Base-by-base conservation (phyloP, 2,113 vertebrate species). In the Phylloscopus trochiloides region DNA sequence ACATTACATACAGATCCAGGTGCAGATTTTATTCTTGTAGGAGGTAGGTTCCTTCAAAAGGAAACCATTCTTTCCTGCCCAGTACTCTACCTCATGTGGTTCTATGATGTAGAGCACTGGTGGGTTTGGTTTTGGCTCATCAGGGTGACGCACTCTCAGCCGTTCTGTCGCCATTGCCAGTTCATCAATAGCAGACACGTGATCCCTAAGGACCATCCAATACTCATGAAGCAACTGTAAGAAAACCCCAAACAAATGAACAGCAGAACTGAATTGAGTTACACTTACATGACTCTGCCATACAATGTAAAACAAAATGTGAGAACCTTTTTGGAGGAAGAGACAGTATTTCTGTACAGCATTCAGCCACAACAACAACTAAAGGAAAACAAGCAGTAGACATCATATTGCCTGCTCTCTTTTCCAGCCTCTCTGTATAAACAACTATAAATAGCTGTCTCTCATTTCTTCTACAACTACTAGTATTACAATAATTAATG, bases 161-260 rank as follows among this genome's bases (percentile, higher is more conserved):
- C 99, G 97, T 86, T 99, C 99, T 2, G 99, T 99, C 50, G 99
- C 99, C 99, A 99, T 99, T 14, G 99, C 99, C 97, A 99, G 96
- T 67, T 99, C 99, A 93, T 99, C 99, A 50, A 99, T 99, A 92
- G 99, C 99, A 34, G 99, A 99, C 31, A 99, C 99, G 1, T 99
- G 99, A 91, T 99, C 99, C 82, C 99, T 98, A 62, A 99, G 98
- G 11, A 99, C 98, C 99, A 99, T 99, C 99, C 99, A 99, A 92
- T 99, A 99, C 96, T 99, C 99, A 36, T 99, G 99, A 93, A 99
- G 98, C 72, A 99, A 97, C 99, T 99, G 84, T 20, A 92, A 62
- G 36, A 65, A 92, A 82, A 52, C 12, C 52, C n/a, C 78, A 61
- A 66, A 87, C 34, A 76, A 82, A 76, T 61, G 21, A 90, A 58